These are phyloP conservation scores for Neomorphus geoffroyi DNA, from an alignment of 2,797 vertebrate species.

Conservation along the genomic window DNA sequence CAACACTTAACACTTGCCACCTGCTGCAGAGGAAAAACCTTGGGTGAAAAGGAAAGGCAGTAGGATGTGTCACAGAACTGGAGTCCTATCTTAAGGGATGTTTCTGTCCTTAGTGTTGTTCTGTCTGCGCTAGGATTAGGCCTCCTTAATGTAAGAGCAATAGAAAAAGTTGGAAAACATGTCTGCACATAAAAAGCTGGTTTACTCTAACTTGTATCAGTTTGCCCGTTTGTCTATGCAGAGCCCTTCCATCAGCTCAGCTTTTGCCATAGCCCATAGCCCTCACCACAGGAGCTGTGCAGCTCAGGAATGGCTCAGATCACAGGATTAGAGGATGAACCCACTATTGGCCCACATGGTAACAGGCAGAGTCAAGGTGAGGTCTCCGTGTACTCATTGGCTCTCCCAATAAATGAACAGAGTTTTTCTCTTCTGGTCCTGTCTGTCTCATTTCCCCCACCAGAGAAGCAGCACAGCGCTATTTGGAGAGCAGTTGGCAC, in stretches of 20 bases:
- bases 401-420: neutral
- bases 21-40: neutral
- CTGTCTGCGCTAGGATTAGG: neutral
- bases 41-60: neutral
- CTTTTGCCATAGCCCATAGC: neutral
- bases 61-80: neutral
- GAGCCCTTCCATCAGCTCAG: neutral
- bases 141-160: neutral
- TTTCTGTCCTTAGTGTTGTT: neutral
- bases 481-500: neutral
- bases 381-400: neutral
- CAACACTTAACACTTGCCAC: neutral
- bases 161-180: neutral
- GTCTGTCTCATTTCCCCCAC: neutral
- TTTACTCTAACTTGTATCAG: neutral
- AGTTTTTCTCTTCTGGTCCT: neutral
- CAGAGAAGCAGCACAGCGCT: neutral
- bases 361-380: neutral
- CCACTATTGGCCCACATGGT: accelerated
- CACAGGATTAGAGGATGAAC: neutral
- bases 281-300: neutral
- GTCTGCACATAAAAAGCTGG: neutral
- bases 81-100: too few species aligned
- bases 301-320: neutral
- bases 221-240: neutral